Evolutionary conservation across 2,888 invertebrate species (phyloP).

Genomic region (Dryadula phaetusa): DNA sequence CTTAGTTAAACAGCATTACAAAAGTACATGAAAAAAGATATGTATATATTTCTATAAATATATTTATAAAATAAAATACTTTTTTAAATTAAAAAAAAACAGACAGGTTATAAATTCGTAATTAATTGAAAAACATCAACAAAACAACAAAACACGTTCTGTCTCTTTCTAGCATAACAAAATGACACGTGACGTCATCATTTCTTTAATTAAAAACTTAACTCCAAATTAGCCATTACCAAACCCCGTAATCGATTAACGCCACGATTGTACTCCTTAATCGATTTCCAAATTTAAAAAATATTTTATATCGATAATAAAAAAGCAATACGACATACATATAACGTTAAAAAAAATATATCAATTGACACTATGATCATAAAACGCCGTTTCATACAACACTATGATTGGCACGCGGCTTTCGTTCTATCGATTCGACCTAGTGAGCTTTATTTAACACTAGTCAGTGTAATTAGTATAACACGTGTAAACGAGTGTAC

Average conservation of each 20-base stretch:
- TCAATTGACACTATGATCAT: not conserved
- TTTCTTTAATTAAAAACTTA: not conserved
- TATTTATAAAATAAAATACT: no score
- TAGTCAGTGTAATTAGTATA: not conserved
- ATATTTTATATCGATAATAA: no score
- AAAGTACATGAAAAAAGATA: not conserved
- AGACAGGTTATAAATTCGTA: not conserved
- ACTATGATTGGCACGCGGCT: slow-evolving; percentile 14
- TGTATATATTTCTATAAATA: not conserved
- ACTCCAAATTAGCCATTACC: no score
- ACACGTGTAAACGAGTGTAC: slow-evolving; percentile 12
- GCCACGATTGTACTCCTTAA: no score
- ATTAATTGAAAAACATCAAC: no score
- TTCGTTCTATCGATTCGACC: slow-evolving; percentile 33
- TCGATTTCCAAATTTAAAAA: no score
- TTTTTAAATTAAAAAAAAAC: no score
- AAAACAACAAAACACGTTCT: not conserved
- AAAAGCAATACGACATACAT: no score
- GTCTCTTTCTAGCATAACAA: not conserved
- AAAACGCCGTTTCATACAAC: not conserved
- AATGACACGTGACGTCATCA: not conserved
- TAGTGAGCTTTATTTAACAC: slow-evolving; percentile 22
- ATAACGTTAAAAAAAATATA: not conserved
- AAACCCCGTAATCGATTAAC: no score
- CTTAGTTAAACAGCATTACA: not conserved